These are phyloP conservation scores for Perdita meconis DNA, from an alignment of 2,888 invertebrate genomes.

Conservation along the genomic window DNA sequence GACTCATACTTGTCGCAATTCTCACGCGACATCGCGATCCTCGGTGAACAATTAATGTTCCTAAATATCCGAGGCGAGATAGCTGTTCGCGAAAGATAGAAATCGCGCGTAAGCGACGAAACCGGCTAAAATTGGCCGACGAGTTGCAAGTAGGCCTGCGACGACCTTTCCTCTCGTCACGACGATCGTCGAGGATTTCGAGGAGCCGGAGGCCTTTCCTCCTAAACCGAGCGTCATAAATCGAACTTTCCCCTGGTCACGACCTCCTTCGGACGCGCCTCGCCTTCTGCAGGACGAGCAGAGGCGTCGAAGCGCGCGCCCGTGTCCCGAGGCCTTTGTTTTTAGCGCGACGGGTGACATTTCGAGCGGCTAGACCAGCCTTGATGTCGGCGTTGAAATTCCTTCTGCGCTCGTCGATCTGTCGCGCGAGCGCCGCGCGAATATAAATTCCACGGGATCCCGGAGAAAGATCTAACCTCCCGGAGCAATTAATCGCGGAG, in stretches of 20 bases:
- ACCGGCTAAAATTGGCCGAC: slow-evolving; percentile 44
- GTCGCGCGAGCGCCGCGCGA: no score
- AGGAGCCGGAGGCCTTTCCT: slow-evolving; percentile 61
- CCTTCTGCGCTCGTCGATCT: slow-evolving; percentile 3
- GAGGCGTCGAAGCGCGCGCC: slow-evolving; percentile 44
- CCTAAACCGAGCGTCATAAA: slow-evolving; percentile 68
- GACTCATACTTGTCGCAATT: no score
- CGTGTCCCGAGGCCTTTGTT: slow-evolving; percentile 52
- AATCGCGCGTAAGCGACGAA: slow-evolving; percentile 12
- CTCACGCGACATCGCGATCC: neutral
- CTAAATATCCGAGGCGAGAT: slow-evolving; percentile 14
- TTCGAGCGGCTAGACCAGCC: slow-evolving; percentile 59
- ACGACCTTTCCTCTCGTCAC: slow-evolving; percentile 59
- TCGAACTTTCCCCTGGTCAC: slow-evolving; percentile 71
- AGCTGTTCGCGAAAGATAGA: slow-evolving; percentile 26
- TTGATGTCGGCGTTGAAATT: slow-evolving; percentile 62
- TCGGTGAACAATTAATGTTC: slow-evolving; percentile 7
- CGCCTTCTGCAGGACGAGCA: slow-evolving; percentile 45
- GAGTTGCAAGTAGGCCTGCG: slow-evolving; percentile 56
- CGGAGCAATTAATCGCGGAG: slow-evolving; percentile 35
- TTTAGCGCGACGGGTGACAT: slow-evolving; percentile 65
- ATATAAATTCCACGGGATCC: slow-evolving; percentile 24
- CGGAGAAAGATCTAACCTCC: slow-evolving; percentile 2
- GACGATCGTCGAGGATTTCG: slow-evolving; percentile 67
- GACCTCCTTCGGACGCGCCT: slow-evolving; percentile 70